Conservation (phyloP, 1,140 invertebrate species). For the Drosophila arizonae region DNA sequence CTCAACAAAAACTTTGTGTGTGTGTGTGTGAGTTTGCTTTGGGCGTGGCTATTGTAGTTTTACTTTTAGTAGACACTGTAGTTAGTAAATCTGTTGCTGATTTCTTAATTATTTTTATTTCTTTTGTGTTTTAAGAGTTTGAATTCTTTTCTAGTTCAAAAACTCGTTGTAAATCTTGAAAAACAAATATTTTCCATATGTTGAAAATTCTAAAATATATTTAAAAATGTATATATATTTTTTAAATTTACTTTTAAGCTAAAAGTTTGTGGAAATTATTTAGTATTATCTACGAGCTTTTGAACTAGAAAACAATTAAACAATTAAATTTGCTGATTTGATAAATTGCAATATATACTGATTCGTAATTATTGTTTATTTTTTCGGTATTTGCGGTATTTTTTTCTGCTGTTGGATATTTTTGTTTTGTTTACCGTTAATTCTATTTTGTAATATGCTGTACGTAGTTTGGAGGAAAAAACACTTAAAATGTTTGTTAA, state of each 20-base stretch:
- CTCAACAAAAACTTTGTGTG: constrained; percentile 53
- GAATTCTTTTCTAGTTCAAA: constrained; percentile 31
- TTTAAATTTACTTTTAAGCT: neutral
- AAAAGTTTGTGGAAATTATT: neutral
- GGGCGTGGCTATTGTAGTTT: constrained; percentile 72
- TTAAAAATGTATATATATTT: neutral
- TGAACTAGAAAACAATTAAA: constrained; percentile 32
- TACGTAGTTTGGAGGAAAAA: constrained; percentile 81
- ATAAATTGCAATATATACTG: constrained; percentile 74
- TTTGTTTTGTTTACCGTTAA: constrained; percentile 53
- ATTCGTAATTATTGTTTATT: constrained; percentile 40
- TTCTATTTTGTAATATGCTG: constrained; percentile 78
- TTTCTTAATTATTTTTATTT: constrained; percentile 42
- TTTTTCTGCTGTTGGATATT: constrained; percentile 23
- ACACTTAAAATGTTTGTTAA: constrained; percentile 79
- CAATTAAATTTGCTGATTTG: constrained; percentile 46
- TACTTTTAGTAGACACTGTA: constrained; percentile 81
- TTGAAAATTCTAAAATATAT: neutral
- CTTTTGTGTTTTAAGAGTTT: constrained; percentile 16
- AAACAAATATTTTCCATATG: neutral
- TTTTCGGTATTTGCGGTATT: constrained; percentile 33
- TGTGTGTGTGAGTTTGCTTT: constrained; percentile 20
- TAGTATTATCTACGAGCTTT: constrained; percentile 2
- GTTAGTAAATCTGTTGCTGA: constrained; percentile 70
- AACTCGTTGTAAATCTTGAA: neutral